Base-by-base conservation (phyloP, 2,888 invertebrate genomes). In the Hemaris fuciformis region DNA sequence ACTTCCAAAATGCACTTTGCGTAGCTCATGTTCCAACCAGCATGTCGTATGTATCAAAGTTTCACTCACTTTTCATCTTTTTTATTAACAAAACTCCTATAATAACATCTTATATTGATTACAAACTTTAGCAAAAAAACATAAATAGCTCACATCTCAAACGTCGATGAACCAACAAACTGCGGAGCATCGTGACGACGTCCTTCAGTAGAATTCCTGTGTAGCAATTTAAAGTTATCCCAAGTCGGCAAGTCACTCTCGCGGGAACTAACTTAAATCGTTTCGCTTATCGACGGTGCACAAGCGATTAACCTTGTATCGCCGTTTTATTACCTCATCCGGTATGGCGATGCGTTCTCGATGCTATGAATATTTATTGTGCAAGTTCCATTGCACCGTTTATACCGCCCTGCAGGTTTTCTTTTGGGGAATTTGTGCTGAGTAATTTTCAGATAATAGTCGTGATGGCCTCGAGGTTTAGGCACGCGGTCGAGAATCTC, bases 211-310 rank as follows among this genome's bases (percentile, higher is more conserved):
- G 85, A 88, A 89, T 88, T 87, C 86, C 83, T 83, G 77, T 81
- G 83, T 83, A 86, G 87, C 89, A 91, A 91, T 91, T 91, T 91
- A 91, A 91, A 91, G 87, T 91, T 91, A 77, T 70, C 76, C 75
- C 76, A 80, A 80, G 75, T 76, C 75, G 77, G 78, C 79, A 80
- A 87, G 84, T 88, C 89, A 88, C 86, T 85, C 80, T 71, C 65
- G 71, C 70, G 72, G 79, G 82, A 83, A 79, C 72, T 75, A 91
- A 91, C 89, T 90, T 91, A 87, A 88, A 91, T 89, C 89, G 91
- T 83, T 88, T 89, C 90, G 87, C 88, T 91, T 88, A 90, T 89
- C 87, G 88, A 89, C 87, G 84, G 77, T 82, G 88, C 85, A 85
- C 89, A 83, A 89, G 79, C 89, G 87, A 90, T 91, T 91, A 89